Base-by-base conservation (phyloP, 2,888 invertebrate species). In the Reticulitermes lucifugus region DNA sequence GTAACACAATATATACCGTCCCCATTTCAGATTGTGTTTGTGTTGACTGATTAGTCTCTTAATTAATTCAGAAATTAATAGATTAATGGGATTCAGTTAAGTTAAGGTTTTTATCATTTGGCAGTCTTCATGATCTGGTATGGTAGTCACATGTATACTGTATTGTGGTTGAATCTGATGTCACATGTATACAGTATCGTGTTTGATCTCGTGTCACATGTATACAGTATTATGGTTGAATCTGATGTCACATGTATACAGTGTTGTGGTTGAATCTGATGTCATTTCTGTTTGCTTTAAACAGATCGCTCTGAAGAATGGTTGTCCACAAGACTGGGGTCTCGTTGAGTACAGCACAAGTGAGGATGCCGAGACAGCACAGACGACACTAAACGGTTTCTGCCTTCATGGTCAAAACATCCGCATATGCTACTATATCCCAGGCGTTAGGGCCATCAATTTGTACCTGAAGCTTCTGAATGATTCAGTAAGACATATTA, bases 241-340 rank as follows among this genome's bases (percentile, higher is more conserved):
- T 35, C 35, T 35, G 35, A 35, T 35, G 35, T 35, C 35, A 35
- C 4, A 35, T 35, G 35, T 35, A 35, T 35, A 35, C 35, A 35
- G 35, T 35, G 25, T 35, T 35, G 35, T 35, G 4, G 35, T 35
- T 35, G 35, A 35, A 35, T 35, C 35, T 35, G 35, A 35, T 35
- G 35, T 35, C 35, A 35, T 46, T 46, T 12, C 25, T 77, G 46
- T 46, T n/a, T 79, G 14, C 18, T n/a, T 77, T 22, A 10, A 46
- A 29, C 89, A 92, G 92, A 92, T 92, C 87, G 91, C 92, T 22
- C 89, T 92, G 87, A 91, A 91, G 86, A 92, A 92, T 87, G 91
- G 91, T 6, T 91, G 91, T 84, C 91, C 92, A 12, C 90, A 92
- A 85, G 92, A 92, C 83, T 92, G 91, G 91, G 93, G 92, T 59